Percentiles rank a stretch among this genome's conserved stretches.
Evolutionary conservation across 2,797 vertebrate species (phyloP).

Genomic region (Gouania willdenowi): DNA sequence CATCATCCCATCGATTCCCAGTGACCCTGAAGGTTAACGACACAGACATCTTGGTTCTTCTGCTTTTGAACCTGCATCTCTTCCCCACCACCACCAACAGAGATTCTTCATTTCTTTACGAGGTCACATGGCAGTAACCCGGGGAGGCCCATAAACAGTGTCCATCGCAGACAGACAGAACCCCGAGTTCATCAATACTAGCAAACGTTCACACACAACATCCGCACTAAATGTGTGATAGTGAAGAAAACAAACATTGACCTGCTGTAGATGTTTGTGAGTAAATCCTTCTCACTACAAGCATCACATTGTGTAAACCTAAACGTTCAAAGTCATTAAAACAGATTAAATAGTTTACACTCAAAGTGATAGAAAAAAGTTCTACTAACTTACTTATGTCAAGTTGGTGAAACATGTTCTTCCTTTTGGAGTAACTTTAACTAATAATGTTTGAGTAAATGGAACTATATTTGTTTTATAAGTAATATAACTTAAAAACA

Average conservation of each 20-base stretch:
- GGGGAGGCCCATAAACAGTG: slow-evolving; percentile 70
- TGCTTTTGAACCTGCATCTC: slow-evolving; percentile 45
- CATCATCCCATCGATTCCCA: slow-evolving; percentile 43
- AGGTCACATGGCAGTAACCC: slow-evolving; percentile 66
- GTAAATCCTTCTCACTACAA: slow-evolving; percentile 8
- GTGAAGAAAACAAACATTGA: slow-evolving; percentile 31
- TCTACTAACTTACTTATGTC: no score
- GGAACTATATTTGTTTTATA: no score
- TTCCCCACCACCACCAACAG: slow-evolving; percentile 1
- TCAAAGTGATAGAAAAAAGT: no score
- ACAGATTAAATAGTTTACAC: no score
- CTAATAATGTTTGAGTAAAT: no score
- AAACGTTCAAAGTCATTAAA: no score
- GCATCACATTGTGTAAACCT: no score
- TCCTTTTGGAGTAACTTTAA: no score
- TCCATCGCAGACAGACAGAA: slow-evolving; percentile 61
- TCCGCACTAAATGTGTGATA: slow-evolving; percentile 36
- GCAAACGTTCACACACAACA: slow-evolving; percentile 64
- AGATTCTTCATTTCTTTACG: slow-evolving; percentile 64
- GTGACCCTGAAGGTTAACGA: slow-evolving; percentile 56
- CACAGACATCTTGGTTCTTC: slow-evolving; percentile 53
- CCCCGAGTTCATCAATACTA: slow-evolving; percentile 63
- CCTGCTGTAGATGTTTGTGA: slow-evolving; percentile 19
- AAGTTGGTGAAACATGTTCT: no score
- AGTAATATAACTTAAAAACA: no score